Base-by-base conservation (phyloP, 2,888 invertebrate genomes). In the Drosophila hawaiiensis region DNA sequence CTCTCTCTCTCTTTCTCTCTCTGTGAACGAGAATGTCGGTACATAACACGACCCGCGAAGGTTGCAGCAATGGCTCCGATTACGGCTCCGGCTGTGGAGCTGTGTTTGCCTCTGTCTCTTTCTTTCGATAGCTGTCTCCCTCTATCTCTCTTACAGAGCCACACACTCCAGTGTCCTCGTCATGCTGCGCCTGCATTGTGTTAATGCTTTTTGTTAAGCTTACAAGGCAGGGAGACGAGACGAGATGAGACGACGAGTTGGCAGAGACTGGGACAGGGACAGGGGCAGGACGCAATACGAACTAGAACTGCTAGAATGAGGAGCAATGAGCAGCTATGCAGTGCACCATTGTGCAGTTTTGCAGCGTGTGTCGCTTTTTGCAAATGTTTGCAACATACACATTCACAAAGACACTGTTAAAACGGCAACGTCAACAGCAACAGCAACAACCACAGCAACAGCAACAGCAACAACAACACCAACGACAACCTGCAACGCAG, bases 161-260 rank as follows among this genome's bases (percentile, higher is more conserved):
- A 22, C 35, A 22, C 71, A 64, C 64, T 56, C 56, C 60, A 54
- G 43, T 71, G 76, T 65, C 76, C 86, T 74, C 85, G 85, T 90
- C 90, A 90, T 82, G 88, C 83, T 90, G 87, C 87, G 91, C 90
- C 84, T 90, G 90, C 84, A 89, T 89, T 86, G 89, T 90, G 90
- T 88, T 88, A 88, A 88, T 88, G 91, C 91, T 89, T 88, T 85
- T 88, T 90, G 87, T 88, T 88, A 89, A 88, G 85, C 85, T 84
- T 84, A 72, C 90, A 84, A 80, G 82, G 84, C 72, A 81, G 73
- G 53, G 73, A 41, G 39, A 12, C 28, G 49, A 9, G 14, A 33
- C 25, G 33, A 33, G 47, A 47, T 28, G 47, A 47, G 47, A 16
- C 47, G 47, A 25, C 6, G 16, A 25, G 25, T 7, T 47, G 16